Evolutionary conservation across 1,140 invertebrate genomes (phyloP).

Genomic region (Acromyrmex heyeri): DNA sequence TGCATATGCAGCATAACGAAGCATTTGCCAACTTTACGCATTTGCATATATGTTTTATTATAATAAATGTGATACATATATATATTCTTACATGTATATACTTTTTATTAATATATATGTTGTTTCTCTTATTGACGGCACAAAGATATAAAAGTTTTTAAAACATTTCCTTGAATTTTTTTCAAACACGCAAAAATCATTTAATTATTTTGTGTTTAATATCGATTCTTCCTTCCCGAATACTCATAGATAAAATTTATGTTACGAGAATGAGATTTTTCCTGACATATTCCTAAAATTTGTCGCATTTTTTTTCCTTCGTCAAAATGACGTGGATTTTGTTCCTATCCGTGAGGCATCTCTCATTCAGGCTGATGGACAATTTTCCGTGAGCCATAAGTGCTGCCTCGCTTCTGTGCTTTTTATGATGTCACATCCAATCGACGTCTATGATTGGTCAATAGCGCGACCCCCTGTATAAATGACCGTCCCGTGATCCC

Average conservation of each 20-base stretch:
- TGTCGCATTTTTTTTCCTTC: constrained; percentile 56
- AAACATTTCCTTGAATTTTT: not conserved
- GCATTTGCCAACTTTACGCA: constrained; percentile 20
- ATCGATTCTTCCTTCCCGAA: not conserved
- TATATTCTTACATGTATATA: not conserved
- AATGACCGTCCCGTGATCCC: constrained; percentile 47
- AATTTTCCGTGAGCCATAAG: constrained; percentile 65
- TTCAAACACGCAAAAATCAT: not conserved
- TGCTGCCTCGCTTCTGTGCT: constrained; percentile 66
- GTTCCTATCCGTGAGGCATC: constrained; percentile 41
- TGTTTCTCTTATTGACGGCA: not conserved
- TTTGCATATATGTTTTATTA: not conserved
- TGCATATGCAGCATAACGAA: not conserved
- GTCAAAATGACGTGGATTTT: constrained; percentile 57
- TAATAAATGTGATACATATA: not conserved
- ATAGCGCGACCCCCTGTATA: constrained; percentile 50
- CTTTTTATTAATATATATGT: not conserved
- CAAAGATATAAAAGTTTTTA: not conserved
- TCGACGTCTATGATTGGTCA: constrained; percentile 63
- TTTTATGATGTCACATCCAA: constrained; percentile 76
- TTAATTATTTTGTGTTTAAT: constrained; percentile 6
- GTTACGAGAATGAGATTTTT: not conserved
- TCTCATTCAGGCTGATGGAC: constrained; percentile 68
- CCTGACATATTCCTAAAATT: constrained; percentile 32
- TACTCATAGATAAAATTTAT: not conserved